A percentile compares a stretch with the other conserved stretches of the same genome.
Conservation (phyloP, 2,797 vertebrate species). For the Aplochiton taeniatus region DNA sequence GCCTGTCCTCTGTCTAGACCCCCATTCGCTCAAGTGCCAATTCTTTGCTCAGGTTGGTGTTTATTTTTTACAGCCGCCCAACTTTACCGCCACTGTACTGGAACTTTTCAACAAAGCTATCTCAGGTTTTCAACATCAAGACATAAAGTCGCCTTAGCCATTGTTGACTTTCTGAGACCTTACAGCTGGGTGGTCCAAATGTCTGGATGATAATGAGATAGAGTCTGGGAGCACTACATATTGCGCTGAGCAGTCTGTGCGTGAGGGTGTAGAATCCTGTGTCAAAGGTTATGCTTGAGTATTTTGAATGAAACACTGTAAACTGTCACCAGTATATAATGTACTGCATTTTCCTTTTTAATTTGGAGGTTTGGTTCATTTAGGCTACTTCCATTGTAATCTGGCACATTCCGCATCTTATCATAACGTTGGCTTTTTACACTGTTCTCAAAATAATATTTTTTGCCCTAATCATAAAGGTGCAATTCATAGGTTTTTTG, state of each 20-base stretch:
- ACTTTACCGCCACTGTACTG: constrained; percentile 21
- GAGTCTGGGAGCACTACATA: constrained; percentile 33
- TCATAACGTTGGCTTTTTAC: constrained; percentile 40
- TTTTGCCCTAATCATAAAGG: constrained; percentile 28
- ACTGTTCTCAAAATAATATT: constrained; percentile 43
- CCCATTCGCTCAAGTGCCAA: too few relatives aligned
- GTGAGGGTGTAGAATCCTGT: background rate
- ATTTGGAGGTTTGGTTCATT: constrained; percentile 29
- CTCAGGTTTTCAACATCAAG: constrained; percentile 59
- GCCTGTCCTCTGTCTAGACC: constrained; percentile 7
- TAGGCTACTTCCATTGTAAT: constrained; percentile 35
- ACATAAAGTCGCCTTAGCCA: constrained; percentile 33
- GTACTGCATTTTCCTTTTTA: constrained; percentile 36
- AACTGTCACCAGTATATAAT: constrained; percentile 36
- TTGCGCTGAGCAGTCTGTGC: constrained; percentile 27
- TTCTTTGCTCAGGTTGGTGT: constrained; percentile 22
- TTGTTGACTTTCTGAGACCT: constrained; percentile 19
- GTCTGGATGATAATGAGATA: constrained; percentile 9
- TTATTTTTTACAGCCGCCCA: constrained; percentile 3
- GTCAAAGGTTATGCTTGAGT: constrained; percentile 39
- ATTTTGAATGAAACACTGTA: constrained; percentile 62
- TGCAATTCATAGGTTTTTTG: constrained; percentile 30
- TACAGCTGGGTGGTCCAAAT: constrained; percentile 22
- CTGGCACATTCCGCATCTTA: constrained; percentile 53
- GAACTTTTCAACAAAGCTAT: constrained; percentile 36